Evolutionary conservation across 2,888 invertebrate species (phyloP).

Genomic region (Volucella bombylans): DNA sequence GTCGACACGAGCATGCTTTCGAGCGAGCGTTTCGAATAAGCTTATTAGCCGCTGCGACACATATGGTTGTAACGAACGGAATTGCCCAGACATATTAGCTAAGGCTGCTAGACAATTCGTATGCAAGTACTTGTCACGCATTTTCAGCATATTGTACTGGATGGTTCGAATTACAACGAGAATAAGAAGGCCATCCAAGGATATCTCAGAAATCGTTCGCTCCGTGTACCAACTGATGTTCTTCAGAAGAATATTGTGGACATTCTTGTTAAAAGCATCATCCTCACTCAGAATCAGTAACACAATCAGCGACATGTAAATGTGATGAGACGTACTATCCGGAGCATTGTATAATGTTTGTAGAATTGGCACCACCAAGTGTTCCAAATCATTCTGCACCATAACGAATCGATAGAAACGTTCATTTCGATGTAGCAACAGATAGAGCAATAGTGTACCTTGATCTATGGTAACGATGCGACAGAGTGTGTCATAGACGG

Average conservation of each 20-base stretch:
- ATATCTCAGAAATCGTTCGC: conserved; percentile 93
- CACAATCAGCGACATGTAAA: conserved; percentile 99
- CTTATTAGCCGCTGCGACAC: conserved; percentile 97
- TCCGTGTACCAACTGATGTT: conserved; percentile 97
- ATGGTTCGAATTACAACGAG: conserved; percentile 97
- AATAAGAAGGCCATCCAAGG: conserved; percentile 95
- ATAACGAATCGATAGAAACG: conserved; percentile 89
- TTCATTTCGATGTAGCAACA: conserved; percentile 93
- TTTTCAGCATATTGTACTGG: conserved; percentile 98
- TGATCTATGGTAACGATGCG: conserved; percentile 93
- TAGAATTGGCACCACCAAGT: conserved; percentile 94
- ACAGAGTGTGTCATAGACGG: conserved; percentile 91
- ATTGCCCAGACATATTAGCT: conserved; percentile 98
- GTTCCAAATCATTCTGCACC: conserved; percentile 88
- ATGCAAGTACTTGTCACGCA: conserved; percentile 98
- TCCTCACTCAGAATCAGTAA: conserved; percentile 98
- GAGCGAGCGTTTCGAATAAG: conserved; percentile 94
- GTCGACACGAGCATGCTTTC: conserved; percentile 89
- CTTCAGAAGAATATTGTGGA: conserved; percentile 95
- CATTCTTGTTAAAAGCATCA: conserved; percentile 94
- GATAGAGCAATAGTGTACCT: conserved; percentile 94
- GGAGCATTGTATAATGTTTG: conserved; percentile 96
- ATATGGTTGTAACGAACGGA: conserved; percentile 95
- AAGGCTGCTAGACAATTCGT: conserved; percentile 99
- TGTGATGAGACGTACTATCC: conserved; percentile 96